Evolutionary conservation across 2,888 invertebrate genomes (phyloP).

Genomic region (Eilema sororculum): DNA sequence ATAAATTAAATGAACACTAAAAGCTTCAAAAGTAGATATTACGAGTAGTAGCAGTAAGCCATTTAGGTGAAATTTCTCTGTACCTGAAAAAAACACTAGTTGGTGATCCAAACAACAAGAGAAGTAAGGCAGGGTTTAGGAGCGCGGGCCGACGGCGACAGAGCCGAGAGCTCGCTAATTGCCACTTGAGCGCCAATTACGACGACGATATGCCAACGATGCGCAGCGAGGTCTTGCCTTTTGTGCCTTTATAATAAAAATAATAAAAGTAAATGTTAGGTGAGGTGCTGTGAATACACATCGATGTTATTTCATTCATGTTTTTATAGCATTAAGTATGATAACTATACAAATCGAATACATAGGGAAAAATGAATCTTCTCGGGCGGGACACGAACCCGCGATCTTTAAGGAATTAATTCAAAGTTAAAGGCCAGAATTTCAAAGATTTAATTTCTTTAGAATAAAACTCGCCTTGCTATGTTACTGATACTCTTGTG

Average conservation of each 20-base stretch:
- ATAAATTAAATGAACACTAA: conserved; percentile 39
- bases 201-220: conserved; percentile 63
- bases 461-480: too few species aligned
- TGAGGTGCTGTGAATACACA: conserved; percentile 18
- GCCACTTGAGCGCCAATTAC: conserved; percentile 83
- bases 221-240: conserved; percentile 46
- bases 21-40: conserved; percentile 40
- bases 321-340: too few species aligned
- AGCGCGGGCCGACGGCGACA: conserved; percentile 66
- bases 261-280: conserved; percentile 48
- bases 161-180: conserved; percentile 77
- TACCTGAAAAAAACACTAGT: conserved; percentile 58
- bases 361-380: too few species aligned
- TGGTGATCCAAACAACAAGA: conserved; percentile 54
- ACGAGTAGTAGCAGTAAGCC: conserved; percentile 19
- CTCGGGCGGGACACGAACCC: too few species aligned
- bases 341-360: too few species aligned
- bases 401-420: too few species aligned
- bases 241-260: conserved; percentile 44
- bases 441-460: too few species aligned
- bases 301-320: background rate
- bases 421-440: too few species aligned
- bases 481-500: too few species aligned
- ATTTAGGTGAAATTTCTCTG: conserved; percentile 27
- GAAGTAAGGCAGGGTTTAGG: conserved; percentile 65